Conservation (phyloP, 2,888 invertebrate species). For the Ormyrus pomaceus region DNA sequence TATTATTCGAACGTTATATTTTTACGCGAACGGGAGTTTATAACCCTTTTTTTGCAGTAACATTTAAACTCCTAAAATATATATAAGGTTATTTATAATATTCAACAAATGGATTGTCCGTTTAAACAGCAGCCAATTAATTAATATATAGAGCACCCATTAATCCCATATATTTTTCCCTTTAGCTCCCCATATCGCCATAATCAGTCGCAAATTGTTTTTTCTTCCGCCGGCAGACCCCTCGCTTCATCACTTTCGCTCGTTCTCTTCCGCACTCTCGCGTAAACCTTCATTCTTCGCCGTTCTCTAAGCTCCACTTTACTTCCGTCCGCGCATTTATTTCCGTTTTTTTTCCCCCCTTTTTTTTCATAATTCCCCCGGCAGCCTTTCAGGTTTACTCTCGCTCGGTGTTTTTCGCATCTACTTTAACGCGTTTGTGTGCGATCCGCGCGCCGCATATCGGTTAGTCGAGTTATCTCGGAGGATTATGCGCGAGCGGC, state of each 20-base stretch:
- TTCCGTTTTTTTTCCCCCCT: constrained; percentile 6
- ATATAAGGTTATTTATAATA: no score
- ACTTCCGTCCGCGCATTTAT: constrained; percentile 38
- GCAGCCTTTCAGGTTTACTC: background rate
- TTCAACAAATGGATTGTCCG: no score
- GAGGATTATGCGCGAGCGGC: background rate
- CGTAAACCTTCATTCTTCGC: constrained; percentile 1
- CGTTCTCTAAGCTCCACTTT: background rate
- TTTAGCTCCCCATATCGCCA: background rate
- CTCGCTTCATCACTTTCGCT: constrained; percentile 33
- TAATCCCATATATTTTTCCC: background rate
- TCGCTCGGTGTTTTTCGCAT: background rate
- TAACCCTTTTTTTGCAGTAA: no score
- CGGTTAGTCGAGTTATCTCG: constrained; percentile 31
- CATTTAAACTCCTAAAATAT: no score
- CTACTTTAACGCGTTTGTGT: background rate
- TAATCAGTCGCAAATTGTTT: background rate
- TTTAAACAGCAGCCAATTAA: no score
- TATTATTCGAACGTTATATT: background rate
- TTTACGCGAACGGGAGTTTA: background rate
- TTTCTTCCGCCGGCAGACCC: background rate
- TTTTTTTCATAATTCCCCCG: background rate
- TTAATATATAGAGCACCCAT: no score
- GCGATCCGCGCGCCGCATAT: background rate
- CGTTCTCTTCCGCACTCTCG: constrained; percentile 5